A percentile compares a stretch with the other conserved stretches of the same genome.
Evolutionary conservation across 2,797 vertebrate genomes (phyloP).

Genomic region (Neoniphon sammara): DNA sequence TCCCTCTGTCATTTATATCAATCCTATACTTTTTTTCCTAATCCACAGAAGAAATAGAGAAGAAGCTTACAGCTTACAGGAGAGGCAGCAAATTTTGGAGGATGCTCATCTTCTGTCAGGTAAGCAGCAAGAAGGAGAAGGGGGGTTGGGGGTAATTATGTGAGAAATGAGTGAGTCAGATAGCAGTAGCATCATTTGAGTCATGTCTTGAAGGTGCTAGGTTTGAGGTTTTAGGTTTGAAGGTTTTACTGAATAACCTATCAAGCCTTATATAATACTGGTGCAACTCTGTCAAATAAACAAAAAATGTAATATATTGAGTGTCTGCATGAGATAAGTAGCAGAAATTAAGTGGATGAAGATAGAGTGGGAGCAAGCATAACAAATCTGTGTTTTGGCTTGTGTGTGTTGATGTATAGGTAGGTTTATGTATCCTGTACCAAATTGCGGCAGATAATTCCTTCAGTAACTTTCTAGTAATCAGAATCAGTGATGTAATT

Average conservation of each 20-base stretch:
- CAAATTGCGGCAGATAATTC: background rate
- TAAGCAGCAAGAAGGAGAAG: conserved; percentile 55
- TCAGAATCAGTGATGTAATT: background rate
- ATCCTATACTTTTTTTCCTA: conserved; percentile 17
- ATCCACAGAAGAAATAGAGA: conserved; percentile 95
- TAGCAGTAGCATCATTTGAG: background rate
- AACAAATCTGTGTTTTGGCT: background rate
- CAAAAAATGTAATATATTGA: background rate
- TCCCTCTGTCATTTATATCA: conserved; percentile 19
- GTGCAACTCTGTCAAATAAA: too few species aligned
- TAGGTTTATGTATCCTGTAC: background rate
- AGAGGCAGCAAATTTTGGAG: conserved; percentile 97
- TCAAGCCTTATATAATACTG: background rate
- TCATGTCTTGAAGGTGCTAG: background rate
- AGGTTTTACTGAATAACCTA: background rate
- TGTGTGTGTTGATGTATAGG: background rate
- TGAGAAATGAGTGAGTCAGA: background rate
- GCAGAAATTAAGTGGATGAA: background rate
- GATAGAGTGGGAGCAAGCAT: background rate
- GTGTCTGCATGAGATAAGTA: background rate
- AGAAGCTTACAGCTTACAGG: conserved; percentile 94
- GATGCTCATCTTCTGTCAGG: conserved; percentile 99
- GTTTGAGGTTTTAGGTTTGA: background rate
- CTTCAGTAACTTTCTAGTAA: background rate
- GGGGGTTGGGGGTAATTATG: background rate